These are phyloP conservation scores for Alectura lathami DNA, from an alignment of 2,113 vertebrate genomes.

Conservation along the genomic window DNA sequence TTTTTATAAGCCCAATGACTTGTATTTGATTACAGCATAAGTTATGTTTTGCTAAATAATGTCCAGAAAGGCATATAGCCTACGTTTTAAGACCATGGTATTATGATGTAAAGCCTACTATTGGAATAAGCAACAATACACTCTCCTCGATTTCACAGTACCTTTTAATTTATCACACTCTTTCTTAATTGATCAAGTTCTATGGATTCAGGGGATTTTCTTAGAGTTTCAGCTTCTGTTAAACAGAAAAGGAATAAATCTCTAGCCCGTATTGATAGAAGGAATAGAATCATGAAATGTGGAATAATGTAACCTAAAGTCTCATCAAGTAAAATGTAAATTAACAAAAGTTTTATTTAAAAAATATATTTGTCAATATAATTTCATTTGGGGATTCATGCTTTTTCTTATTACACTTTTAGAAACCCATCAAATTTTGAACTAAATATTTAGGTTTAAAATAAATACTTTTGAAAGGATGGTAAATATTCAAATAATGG, in stretches of 20 bases:
- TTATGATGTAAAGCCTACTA: neutral
- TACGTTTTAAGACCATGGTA: neutral
- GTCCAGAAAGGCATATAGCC: neutral
- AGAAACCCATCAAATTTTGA: neutral
- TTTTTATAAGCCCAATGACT: neutral
- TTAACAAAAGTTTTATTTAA: neutral
- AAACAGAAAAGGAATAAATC: neutral
- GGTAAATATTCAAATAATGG: neutral
- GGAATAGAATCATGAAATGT: neutral
- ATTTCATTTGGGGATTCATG: neutral
- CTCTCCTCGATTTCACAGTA: neutral
- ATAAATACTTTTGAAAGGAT: neutral
- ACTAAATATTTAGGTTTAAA: neutral
- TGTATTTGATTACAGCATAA: neutral
- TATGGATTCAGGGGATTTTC: neutral
- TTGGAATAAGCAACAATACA: neutral
- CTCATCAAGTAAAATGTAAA: neutral
- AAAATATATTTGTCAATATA: neutral
- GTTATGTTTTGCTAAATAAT: neutral
- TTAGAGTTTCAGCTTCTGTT: neutral
- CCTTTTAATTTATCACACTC: neutral
- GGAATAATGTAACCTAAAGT: neutral
- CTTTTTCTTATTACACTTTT: neutral
- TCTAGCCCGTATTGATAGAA: neutral
- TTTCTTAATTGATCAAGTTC: neutral